These are phyloP conservation scores for Hozukius guyotensis DNA, from an alignment of 2,797 vertebrate species.

Conservation along the genomic window DNA sequence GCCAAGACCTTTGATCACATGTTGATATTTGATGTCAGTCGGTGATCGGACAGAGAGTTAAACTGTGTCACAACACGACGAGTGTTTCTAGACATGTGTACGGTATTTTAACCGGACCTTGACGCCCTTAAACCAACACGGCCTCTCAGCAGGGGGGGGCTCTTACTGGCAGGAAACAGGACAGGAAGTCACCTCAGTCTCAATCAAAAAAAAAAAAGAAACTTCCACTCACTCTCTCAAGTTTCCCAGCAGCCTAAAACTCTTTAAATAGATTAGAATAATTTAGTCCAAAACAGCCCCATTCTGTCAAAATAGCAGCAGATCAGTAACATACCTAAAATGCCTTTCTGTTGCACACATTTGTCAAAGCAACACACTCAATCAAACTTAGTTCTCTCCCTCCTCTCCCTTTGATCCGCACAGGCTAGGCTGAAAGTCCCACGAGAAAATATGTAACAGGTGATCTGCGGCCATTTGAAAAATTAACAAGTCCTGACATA, in stretches of 20 bases:
- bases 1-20: conserved; percentile 8
- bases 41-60: conserved; percentile 16
- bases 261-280: conserved; percentile 80
- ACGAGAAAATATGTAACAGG: conserved; percentile 72
- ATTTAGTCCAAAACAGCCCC: conserved; percentile 76
- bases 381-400: conserved; percentile 67
- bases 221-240: conserved; percentile 64
- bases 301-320: conserved; percentile 78
- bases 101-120: conserved; percentile 67
- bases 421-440: conserved; percentile 53
- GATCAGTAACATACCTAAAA: conserved; percentile 79
- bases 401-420: conserved; percentile 68
- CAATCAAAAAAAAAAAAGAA: conserved; percentile 58
- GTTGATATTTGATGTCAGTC: conserved; percentile 15
- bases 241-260: conserved; percentile 68
- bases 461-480: conserved; percentile 64
- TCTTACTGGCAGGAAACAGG: conserved; percentile 74
- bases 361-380: conserved; percentile 75
- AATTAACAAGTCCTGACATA: conserved; percentile 61
- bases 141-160: conserved; percentile 58
- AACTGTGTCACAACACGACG: conserved; percentile 45
- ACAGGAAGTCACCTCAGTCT: conserved; percentile 76
- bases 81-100: conserved; percentile 65
- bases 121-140: conserved; percentile 65
- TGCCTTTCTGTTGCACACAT: conserved; percentile 75